Conservation (phyloP, 2,888 invertebrate species). For the Congeria kusceri region DNA sequence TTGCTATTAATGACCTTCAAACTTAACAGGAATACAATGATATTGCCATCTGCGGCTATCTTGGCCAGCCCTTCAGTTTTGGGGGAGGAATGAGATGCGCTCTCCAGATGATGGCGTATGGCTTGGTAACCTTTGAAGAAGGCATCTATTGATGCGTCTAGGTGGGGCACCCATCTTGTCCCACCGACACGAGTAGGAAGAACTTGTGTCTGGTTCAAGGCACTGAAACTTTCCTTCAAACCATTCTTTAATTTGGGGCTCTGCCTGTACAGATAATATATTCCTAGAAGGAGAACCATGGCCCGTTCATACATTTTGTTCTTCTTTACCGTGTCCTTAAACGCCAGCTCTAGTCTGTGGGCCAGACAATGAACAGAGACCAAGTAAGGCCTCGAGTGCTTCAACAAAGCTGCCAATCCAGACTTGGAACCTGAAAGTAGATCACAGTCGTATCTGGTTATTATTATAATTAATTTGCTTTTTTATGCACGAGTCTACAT, state of each 20-base stretch:
- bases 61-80: conserved; percentile 48
- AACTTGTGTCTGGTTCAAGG: too few relatives aligned
- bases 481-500: too few relatives aligned
- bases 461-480: too few relatives aligned
- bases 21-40: conserved; percentile 37
- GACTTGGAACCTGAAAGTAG: conserved; percentile 35
- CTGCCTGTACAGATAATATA: conserved; percentile 39
- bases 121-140: conserved; percentile 41
- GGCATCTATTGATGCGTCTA: conserved; percentile 19
- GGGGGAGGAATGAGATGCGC: conserved; percentile 34
- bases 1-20: too few relatives aligned
- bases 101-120: conserved; percentile 36
- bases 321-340: conserved; percentile 46
- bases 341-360: conserved; percentile 43
- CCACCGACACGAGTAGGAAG: too few relatives aligned
- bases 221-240: too few relatives aligned
- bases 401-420: conserved; percentile 43
- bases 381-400: conserved; percentile 16
- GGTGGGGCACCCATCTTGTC: conserved; percentile 43
- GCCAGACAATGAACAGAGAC: conserved; percentile 30
- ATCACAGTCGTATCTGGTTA: too few relatives aligned
- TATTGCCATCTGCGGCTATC: conserved; percentile 36
- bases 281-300: conserved; percentile 32
- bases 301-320: conserved; percentile 25
- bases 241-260: conserved; percentile 32